Base-by-base conservation (phyloP, 1,140 invertebrate genomes). In the Scylla paramamosain region DNA sequence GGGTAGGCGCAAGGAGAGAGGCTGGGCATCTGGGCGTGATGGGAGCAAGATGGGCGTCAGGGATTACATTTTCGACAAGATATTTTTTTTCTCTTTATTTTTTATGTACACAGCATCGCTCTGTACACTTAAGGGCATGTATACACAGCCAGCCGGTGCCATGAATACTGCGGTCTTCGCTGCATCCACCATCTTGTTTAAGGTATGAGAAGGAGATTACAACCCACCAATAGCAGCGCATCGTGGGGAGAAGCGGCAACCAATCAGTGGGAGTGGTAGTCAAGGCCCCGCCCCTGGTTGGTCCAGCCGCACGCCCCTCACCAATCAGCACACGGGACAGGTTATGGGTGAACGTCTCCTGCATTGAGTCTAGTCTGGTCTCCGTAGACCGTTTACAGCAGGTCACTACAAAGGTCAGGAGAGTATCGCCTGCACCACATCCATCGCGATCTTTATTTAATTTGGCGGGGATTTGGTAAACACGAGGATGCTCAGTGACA, bases 121-220 rank as follows among this genome's bases (percentile, higher is more conserved):
- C 8, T 84, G 14, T 87, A 32, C 31, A 32, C 84, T 32, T 2
- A 8, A 87, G 39, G 14, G 0, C 84, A 87, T 8, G 31, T 32
- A 84, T n/a, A 84, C 83, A 84, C 83, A 84, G 12, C 16, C 84
- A 87, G 8, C 2, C 6, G 67, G 67, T 77, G 52, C 10, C 67
- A 77, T 7, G 67, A n/a, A 77, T 59, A 59, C 52, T 14, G 12
- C 2, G 10, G 52, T 59, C 52, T 77, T n/a, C 8, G 1, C 4
- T 32, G 59, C 48, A 32, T 25, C 31, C 2, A 91, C 59, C 90
- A 77, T 91, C 90, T 91, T 91, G 90, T 82, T 82, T 77, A 91
- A 48, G 28, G 59, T 77, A 91, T 77, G 90, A 91, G 52, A 0
- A 25, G 25, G 7, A 10, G 67, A 20, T 67, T 32, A 91, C 8